Percentiles rank a stretch among this genome's conserved stretches.
Conservation (phyloP, 2,888 invertebrate genomes). For the Drosophila fulvimacula region DNA sequence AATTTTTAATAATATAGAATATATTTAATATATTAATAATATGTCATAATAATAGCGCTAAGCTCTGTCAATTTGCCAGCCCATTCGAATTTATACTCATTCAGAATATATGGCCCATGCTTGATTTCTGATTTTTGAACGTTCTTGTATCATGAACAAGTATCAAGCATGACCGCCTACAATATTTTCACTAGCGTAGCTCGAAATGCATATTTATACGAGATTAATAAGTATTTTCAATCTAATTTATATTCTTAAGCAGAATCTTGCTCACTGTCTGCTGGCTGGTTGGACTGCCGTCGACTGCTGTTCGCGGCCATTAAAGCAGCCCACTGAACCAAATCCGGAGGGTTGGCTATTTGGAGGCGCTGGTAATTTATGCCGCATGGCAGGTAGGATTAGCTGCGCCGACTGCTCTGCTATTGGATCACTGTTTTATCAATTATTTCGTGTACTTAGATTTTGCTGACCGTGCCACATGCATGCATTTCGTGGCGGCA, state of each 20-base stretch:
- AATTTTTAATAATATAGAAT: too few species aligned
- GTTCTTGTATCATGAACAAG: background rate
- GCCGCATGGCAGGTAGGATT: background rate
- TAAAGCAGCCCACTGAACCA: slow-evolving; percentile 12
- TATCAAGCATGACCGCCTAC: too few species aligned
- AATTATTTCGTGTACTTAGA: slow-evolving; percentile 58
- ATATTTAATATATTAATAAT: too few species aligned
- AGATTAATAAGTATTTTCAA: background rate
- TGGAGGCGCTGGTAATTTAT: slow-evolving; percentile 6
- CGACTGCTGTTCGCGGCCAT: background rate
- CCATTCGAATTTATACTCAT: too few species aligned
- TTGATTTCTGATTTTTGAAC: too few species aligned
- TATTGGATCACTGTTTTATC: slow-evolving; percentile 51
- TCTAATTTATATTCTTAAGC: background rate
- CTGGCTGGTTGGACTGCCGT: too few species aligned
- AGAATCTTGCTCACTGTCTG: background rate
- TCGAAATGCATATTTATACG: background rate
- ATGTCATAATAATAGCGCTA: too few species aligned
- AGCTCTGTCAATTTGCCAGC: too few species aligned
- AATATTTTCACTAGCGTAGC: too few species aligned
- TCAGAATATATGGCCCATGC: too few species aligned
- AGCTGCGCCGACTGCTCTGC: background rate
- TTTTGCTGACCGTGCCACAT: slow-evolving; percentile 17
- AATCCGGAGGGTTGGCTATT: background rate
- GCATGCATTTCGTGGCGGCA: slow-evolving; percentile 43